Evolutionary conservation across 2,888 invertebrate genomes (phyloP), one percentile per base, ranked within the genome.

Genomic region (Melanotus villosus): DNA sequence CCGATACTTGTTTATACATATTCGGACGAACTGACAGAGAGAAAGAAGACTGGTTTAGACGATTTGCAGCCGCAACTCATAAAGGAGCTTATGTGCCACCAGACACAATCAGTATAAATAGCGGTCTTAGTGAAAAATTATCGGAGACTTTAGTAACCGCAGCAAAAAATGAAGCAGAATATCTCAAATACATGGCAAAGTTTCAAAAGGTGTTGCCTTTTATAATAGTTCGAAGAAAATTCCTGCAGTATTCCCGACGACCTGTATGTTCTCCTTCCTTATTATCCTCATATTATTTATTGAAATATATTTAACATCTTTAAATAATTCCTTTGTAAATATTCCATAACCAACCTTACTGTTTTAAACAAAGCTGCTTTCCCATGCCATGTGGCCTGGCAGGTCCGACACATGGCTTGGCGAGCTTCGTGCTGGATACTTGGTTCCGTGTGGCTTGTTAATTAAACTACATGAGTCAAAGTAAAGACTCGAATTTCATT

Each of bases 21-120:
- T 93, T 94, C 83, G 92, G 93, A 2, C 87, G 96, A 68, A 93
- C 95, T n/a, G 93, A 94, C 75, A 87, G 96, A 58, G 95, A 96
- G 79, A 97, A 97, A 83, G 96, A 96, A 83, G 93, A 95, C 79
- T 97, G 97, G 97, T 96, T 87, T 72, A 72, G 83, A 54, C 76
- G 81, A 47, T 78, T 84, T 45, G 60, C 59, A 1, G 77, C 78
- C 0, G 83, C 84, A 3, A 82, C 81, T 2, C 80, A 81, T 50
- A 73, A 68, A 54, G 73, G 67, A 50, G 70, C 70, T n/a, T n/a
- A n/a, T n/a, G n/a, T n/a, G n/a, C 18, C 63, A 3, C 16, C 38
- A 12, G 47, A 36, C 19, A 26, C 57, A n/a, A 64, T 56, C 23
- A 62, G 60, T 14, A 57, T 38, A 26, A 1, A 6, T 16, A 63